Conservation (phyloP, 1,140 invertebrate genomes). For the Neodiprion virginianus region DNA sequence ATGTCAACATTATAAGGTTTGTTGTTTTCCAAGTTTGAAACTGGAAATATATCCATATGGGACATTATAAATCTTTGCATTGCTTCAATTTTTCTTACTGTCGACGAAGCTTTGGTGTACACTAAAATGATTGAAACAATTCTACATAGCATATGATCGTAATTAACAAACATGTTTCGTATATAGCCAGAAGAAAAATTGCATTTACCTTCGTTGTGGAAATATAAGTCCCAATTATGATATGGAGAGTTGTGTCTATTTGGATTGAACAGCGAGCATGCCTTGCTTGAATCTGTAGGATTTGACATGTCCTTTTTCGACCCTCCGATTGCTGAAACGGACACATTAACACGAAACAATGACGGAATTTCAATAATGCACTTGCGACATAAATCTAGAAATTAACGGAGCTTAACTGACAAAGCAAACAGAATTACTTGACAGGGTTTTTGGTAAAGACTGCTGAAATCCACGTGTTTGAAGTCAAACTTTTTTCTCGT, state of each 20-base stretch:
- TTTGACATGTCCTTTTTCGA: background rate
- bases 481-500: no score
- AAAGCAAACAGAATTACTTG: no score
- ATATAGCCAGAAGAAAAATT: slow-evolving; percentile 6
- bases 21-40: slow-evolving; percentile 69
- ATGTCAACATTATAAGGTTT: slow-evolving; percentile 71
- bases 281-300: background rate
- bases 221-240: slow-evolving; percentile 74
- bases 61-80: slow-evolving; percentile 63
- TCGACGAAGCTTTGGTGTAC: slow-evolving; percentile 57
- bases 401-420: no score
- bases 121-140: slow-evolving; percentile 50
- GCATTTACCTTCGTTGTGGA: slow-evolving; percentile 68
- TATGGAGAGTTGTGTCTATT: slow-evolving; percentile 50
- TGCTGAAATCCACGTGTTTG: no score
- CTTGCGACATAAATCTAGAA: no score
- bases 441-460: no score
- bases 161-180: slow-evolving; percentile 18
- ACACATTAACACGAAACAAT: no score
- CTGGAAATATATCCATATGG: slow-evolving; percentile 59
- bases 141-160: slow-evolving; percentile 17
- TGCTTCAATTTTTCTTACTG: slow-evolving; percentile 61
- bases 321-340: background rate
- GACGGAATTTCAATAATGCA: no score
- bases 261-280: background rate